These are phyloP conservation scores for Bagarius yarrelli DNA, from an alignment of 2,113 vertebrate genomes.

Conservation along the genomic window DNA sequence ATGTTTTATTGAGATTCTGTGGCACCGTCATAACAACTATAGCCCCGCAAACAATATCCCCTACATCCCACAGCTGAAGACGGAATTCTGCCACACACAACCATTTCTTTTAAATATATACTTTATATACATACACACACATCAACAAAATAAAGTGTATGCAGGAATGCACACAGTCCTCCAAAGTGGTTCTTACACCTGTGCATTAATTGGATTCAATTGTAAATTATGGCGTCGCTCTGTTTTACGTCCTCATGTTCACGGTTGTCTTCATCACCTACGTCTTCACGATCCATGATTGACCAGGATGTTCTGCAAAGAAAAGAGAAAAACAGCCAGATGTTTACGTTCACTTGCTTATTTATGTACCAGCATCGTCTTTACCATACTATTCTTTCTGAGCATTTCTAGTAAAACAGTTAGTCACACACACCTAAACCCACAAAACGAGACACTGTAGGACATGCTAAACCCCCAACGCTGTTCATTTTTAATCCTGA, in stretches of 20 bases:
- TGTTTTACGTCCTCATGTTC: slow-evolving; percentile 5
- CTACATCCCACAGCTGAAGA: neutral
- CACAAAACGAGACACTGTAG: neutral
- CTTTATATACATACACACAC: slow-evolving; percentile 6
- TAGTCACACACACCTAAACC: neutral
- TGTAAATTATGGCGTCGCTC: neutral
- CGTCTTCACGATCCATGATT: slow-evolving; percentile 46
- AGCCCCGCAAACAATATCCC: slow-evolving; percentile 12
- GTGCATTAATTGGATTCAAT: slow-evolving; percentile 10
- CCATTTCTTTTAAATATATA: neutral
- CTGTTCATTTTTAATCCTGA: slow-evolving; percentile 10
- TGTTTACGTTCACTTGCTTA: slow-evolving; percentile 32
- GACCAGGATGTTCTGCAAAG: slow-evolving; percentile 48
- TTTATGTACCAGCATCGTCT: neutral
- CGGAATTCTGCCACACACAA: neutral
- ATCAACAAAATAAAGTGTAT: neutral
- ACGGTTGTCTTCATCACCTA: neutral
- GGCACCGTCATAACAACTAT: slow-evolving; percentile 28
- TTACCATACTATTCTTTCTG: neutral
- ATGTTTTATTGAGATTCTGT: slow-evolving; percentile 37
- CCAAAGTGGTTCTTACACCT: neutral
- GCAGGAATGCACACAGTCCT: neutral
- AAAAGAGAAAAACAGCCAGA: slow-evolving; percentile 14
- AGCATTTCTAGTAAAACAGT: neutral
- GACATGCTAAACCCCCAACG: neutral